These are phyloP conservation scores for Belgica antarctica DNA, from an alignment of 2,888 invertebrate species.

Conservation along the genomic window DNA sequence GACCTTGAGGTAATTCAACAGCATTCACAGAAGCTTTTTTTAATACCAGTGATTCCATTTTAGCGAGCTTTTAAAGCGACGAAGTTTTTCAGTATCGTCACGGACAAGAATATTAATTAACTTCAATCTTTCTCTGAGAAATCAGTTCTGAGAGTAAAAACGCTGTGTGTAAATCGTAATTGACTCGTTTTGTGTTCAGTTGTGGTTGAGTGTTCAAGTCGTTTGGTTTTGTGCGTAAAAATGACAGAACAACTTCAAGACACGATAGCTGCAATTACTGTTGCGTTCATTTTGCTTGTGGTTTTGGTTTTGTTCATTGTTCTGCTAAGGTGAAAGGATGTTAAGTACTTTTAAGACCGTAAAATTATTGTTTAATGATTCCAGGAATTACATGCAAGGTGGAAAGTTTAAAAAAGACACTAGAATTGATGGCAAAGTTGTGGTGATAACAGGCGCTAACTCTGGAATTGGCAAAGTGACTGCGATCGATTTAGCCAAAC, in stretches of 20 bases:
- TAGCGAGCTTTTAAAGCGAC: too few relatives aligned
- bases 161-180: too few relatives aligned
- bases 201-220: background rate
- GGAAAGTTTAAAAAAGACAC: conserved; percentile 55
- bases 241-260: background rate
- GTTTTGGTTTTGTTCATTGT: background rate
- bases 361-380: conserved; percentile 41
- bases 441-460: conserved; percentile 77
- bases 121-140: too few relatives aligned
- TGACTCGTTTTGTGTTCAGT: too few relatives aligned
- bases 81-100: too few relatives aligned
- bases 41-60: too few relatives aligned
- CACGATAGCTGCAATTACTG: background rate
- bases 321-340: background rate
- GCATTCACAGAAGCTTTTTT: too few relatives aligned
- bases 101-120: too few relatives aligned
- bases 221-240: background rate
- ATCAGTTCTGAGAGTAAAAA: too few relatives aligned
- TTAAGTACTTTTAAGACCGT: background rate
- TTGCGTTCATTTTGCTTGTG: background rate
- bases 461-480: conserved; percentile 78
- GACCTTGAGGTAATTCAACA: too few relatives aligned
- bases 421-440: conserved; percentile 63
- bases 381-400: conserved; percentile 58
- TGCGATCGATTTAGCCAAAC: conserved; percentile 66